Evolutionary conservation across 2,797 vertebrate genomes (phyloP), one percentile per base, ranked within the genome.

Genomic region (Protosalanx chinensis): DNA sequence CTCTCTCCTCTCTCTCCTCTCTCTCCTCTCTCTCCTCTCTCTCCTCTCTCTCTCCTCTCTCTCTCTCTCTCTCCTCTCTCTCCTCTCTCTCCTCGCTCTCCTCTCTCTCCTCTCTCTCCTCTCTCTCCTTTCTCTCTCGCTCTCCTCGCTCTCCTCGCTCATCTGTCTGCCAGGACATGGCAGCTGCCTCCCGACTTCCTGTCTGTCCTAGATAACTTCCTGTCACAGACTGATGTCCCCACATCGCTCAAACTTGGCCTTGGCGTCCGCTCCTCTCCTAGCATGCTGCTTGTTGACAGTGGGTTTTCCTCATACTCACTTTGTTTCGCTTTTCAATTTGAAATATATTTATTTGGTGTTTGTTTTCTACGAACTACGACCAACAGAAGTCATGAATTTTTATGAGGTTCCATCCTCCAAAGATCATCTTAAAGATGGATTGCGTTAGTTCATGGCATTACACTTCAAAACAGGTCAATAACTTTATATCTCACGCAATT

Each of bases 121-220:
- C 23, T 27, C 23, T 27, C 23, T 27, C 23, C 23, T 27, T 27
- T 27, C 23, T 27, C 23, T 27, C 23, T 27, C 23, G 1, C 23
- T 27, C 23, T 27, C 23, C 23, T 1, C 1, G 1, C 23, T 27
- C 23, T 27, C 23, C 23, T 27, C n/a, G n/a, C n/a, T n/a, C 83
- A 82, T 88, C 83, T 88, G 85, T 77, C 74, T 76, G 76, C 71
- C 77, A 87, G 75, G 82, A 84, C 70, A 76, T 70, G 15, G 83
- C 87, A 86, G 81, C 82, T 85, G 73, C 77, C 68, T 70, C 8
- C 67, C 68, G 65, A 56, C 68, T 70, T 60, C 75, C 75, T 82
- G 76, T 76, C 70, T 73, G 70, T 72, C 57, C 75, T 67, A 74
- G 72, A 72, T 70, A 7, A 18, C 13, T 61, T 16, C 33, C 16